A percentile compares a stretch with the other conserved stretches of the same genome.
These are phyloP conservation scores for Cheumatopsyche charites DNA, from an alignment of 1,140 invertebrate genomes.

Conservation along the genomic window DNA sequence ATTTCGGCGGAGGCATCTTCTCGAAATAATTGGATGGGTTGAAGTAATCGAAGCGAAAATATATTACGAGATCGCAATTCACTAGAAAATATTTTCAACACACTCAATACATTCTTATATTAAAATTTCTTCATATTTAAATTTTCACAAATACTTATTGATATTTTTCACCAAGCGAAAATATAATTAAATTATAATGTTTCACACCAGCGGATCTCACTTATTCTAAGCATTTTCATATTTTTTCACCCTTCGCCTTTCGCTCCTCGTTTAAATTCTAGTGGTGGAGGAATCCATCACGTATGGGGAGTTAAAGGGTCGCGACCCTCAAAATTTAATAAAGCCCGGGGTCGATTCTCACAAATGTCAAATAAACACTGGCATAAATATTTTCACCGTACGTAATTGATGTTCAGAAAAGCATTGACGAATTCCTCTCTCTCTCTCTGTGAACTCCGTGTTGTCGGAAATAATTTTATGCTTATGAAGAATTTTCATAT, in stretches of 20 bases:
- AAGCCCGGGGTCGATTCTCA: slow-evolving; percentile 7
- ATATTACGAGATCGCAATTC: not conserved
- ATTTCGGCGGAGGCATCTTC: not conserved
- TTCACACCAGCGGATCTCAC: too few relatives aligned
- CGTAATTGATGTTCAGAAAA: too few relatives aligned
- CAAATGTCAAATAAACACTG: slow-evolving; percentile 10
- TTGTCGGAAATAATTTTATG: too few relatives aligned
- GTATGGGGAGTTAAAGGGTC: slow-evolving; percentile 15
- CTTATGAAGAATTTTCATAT: too few relatives aligned
- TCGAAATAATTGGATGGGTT: slow-evolving; percentile 4
- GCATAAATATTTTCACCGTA: slow-evolving; percentile 5
- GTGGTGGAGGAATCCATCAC: not conserved
- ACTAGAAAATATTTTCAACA: not conserved
- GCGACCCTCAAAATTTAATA: slow-evolving; percentile 21
- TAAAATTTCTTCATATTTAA: too few relatives aligned
- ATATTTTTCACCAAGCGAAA: too few relatives aligned
- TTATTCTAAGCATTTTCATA: not conserved
- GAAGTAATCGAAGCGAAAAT: not conserved
- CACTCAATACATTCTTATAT: too few relatives aligned
- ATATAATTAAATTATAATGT: too few relatives aligned
- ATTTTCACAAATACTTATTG: too few relatives aligned
- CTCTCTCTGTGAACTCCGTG: too few relatives aligned
- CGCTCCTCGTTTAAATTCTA: slow-evolving; percentile 16
- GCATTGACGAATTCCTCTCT: too few relatives aligned
- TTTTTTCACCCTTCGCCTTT: slow-evolving; percentile 1